Conservation (phyloP, 1,140 invertebrate genomes). For the Eumeta japonica region DNA sequence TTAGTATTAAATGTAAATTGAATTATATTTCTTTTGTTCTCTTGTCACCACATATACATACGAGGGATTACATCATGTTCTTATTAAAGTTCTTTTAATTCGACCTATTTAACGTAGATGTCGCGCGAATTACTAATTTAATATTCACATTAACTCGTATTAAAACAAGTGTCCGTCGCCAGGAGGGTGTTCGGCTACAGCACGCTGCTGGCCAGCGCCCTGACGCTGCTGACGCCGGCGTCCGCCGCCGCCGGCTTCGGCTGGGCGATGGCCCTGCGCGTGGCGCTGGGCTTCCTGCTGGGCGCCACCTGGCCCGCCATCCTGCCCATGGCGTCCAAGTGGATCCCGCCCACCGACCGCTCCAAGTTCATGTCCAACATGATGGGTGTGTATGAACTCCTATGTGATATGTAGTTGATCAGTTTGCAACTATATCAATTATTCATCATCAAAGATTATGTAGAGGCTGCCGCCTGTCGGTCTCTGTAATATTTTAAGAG, state of each 20-base stretch:
- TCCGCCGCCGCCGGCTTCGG: conserved; percentile 65
- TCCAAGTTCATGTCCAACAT: conserved; percentile 85
- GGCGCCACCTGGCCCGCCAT: conserved; percentile 90
- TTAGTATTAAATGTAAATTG: too few species aligned
- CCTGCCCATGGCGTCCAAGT: conserved; percentile 83
- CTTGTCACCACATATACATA: too few species aligned
- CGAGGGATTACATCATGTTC: too few species aligned
- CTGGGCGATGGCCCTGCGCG: conserved; percentile 63
- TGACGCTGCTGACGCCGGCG: conserved; percentile 80
- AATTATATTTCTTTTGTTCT: too few species aligned
- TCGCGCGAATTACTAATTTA: not conserved
- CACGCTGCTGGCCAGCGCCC: conserved; percentile 76
- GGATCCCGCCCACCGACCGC: conserved; percentile 87
- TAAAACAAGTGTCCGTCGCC: conserved; percentile 7
- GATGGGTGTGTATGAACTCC: conserved; percentile 69
- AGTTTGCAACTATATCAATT: not conserved
- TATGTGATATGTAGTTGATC: not conserved
- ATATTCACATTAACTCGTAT: conserved; percentile 1
- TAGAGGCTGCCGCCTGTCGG: too few species aligned
- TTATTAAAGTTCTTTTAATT: not conserved
- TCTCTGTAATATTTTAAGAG: too few species aligned
- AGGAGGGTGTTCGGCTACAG: conserved; percentile 78
- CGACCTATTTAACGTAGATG: not conserved
- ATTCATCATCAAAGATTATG: not conserved
- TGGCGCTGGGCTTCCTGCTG: conserved; percentile 72